These are phyloP conservation scores for Exephanes ischioxanthus DNA, from an alignment of 2,888 invertebrate species.

Conservation along the genomic window DNA sequence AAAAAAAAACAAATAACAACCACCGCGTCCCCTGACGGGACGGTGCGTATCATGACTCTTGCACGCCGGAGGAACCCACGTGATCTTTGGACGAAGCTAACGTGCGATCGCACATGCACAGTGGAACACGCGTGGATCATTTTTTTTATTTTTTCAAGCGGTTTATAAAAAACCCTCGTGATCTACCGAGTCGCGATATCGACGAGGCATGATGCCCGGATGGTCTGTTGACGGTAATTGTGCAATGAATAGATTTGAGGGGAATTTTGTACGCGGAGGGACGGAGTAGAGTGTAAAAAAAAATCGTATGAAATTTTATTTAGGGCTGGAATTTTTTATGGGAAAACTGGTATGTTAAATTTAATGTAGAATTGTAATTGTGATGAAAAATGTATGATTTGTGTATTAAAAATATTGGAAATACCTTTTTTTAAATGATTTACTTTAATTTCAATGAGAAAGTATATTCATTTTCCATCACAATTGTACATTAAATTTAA, in stretches of 20 bases:
- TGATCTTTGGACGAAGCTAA: conserved; percentile 23
- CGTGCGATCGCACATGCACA: conserved; percentile 4
- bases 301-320: neutral
- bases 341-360: neutral
- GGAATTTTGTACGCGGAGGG: neutral
- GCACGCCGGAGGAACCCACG: conserved; percentile 56
- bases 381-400: no score
- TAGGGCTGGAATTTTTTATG: neutral
- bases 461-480: no score
- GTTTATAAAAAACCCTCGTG: neutral
- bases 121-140: neutral
- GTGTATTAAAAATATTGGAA: no score
- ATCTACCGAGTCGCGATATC: neutral
- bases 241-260: neutral
- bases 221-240: neutral
- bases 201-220: neutral
- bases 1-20: conserved; percentile 49
- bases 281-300: neutral
- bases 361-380: no score
- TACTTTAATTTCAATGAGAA: no score
- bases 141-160: neutral
- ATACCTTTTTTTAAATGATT: no score
- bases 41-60: conserved; percentile 29
- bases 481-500: no score
- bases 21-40: conserved; percentile 56